Conservation (phyloP, 1,140 invertebrate species). For the Drosophila pectinifera region DNA sequence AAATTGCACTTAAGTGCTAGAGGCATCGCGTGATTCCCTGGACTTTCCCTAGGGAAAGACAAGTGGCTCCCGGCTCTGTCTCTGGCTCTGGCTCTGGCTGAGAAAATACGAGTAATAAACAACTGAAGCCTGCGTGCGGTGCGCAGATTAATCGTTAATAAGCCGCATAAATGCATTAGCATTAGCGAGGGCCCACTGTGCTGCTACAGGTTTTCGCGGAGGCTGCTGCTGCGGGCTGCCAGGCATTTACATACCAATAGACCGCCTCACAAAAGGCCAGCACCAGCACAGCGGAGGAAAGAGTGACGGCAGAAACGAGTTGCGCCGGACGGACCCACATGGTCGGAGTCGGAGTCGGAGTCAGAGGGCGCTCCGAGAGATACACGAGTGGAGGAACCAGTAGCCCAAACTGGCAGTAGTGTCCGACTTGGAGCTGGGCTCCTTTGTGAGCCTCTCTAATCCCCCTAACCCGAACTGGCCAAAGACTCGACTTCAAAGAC, state of each 20-base stretch:
- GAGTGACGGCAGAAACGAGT: conserved; percentile 13
- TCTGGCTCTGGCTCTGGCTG: background rate
- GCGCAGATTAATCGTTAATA: conserved; percentile 41
- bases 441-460: conserved; percentile 15
- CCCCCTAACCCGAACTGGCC: conserved; percentile 14
- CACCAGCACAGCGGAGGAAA: background rate
- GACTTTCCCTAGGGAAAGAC: conserved; percentile 67
- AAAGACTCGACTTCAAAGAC: background rate
- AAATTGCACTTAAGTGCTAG: conserved; percentile 19
- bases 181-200: conserved; percentile 31
- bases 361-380: background rate
- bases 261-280: conserved; percentile 48
- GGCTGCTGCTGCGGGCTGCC: conserved; percentile 11
- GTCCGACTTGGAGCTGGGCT: background rate
- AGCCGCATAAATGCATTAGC: conserved; percentile 48
- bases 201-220: conserved; percentile 26
- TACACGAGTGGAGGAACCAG: conserved; percentile 13
- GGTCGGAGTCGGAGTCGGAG: background rate
- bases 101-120: conserved; percentile 17
- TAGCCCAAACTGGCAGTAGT: conserved; percentile 10
- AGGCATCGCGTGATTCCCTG: conserved; percentile 46
- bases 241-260: conserved; percentile 56
- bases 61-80: background rate
- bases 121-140: conserved; percentile 27
- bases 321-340: conserved; percentile 22